A percentile compares a stretch with the other conserved stretches of the same genome.
Conservation (phyloP, 2,797 vertebrate species). For the Sebastes trivittatus region DNA sequence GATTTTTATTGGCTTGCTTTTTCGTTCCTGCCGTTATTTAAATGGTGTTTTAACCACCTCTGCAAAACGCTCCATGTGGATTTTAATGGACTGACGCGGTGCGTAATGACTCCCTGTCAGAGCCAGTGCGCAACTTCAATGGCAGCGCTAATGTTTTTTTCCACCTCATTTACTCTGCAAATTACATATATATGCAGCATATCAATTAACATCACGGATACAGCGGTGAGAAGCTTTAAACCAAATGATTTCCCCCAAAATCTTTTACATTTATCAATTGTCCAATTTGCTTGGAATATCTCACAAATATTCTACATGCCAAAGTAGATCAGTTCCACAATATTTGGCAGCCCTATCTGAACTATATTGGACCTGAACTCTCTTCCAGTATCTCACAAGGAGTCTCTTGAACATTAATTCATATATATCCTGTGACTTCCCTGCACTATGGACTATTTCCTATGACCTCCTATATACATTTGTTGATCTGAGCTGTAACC, state of each 20-base stretch:
- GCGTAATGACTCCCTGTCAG: constrained; percentile 68
- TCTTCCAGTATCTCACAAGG: no score
- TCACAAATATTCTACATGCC: no score
- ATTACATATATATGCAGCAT: constrained; percentile 53
- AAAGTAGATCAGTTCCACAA: no score
- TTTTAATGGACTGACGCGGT: constrained; percentile 75
- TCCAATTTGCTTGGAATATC: background rate
- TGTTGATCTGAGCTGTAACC: no score
- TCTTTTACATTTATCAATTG: constrained; percentile 40
- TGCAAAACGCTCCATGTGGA: constrained; percentile 68
- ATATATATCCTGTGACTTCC: no score
- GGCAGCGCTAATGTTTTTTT: constrained; percentile 56
- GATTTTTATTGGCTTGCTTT: constrained; percentile 63
- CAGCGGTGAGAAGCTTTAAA: constrained; percentile 16
- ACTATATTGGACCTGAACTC: no score
- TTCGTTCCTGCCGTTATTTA: constrained; percentile 58
- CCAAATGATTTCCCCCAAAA: constrained; percentile 26
- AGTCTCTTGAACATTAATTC: no score
- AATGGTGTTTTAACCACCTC: constrained; percentile 64
- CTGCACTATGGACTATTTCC: no score
- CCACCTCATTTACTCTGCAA: constrained; percentile 63
- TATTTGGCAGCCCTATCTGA: no score
- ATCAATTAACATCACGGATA: constrained; percentile 50
- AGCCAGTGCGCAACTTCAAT: constrained; percentile 48
- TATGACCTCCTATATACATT: no score